Conservation (phyloP, 2,797 vertebrate species). For the Melopsittacus undulatus region DNA sequence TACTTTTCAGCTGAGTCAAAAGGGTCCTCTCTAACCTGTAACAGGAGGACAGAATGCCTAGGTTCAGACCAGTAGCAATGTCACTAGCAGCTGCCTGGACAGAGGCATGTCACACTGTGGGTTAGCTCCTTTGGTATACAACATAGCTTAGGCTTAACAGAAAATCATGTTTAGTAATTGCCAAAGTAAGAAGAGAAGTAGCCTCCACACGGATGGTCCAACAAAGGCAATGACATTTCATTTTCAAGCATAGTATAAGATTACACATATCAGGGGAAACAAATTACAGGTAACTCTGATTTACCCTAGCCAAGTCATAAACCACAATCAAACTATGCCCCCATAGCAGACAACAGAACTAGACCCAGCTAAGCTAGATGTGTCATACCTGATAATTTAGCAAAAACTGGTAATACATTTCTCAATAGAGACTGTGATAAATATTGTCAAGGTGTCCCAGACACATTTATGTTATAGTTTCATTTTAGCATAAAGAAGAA, state of each 20-base stretch:
- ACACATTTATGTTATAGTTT: background rate
- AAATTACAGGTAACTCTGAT: background rate
- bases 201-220: background rate
- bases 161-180: background rate
- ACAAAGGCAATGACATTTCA: background rate
- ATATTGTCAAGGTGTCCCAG: background rate
- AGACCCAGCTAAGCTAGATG: background rate
- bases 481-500: background rate
- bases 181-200: background rate
- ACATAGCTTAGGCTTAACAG: background rate
- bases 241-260: background rate
- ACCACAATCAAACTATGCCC: background rate
- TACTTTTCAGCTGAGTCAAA: background rate
- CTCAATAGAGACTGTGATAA: background rate
- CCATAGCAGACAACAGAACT: background rate
- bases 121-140: background rate
- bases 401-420: background rate
- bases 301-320: background rate
- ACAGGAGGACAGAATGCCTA: background rate
- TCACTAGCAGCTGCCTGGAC: background rate
- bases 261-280: background rate
- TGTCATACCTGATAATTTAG: background rate
- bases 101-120: accelerated
- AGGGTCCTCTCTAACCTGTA: background rate
- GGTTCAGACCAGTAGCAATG: background rate